Base-by-base conservation (phyloP, 2,113 vertebrate genomes). In the Pycnonotus jocosus region DNA sequence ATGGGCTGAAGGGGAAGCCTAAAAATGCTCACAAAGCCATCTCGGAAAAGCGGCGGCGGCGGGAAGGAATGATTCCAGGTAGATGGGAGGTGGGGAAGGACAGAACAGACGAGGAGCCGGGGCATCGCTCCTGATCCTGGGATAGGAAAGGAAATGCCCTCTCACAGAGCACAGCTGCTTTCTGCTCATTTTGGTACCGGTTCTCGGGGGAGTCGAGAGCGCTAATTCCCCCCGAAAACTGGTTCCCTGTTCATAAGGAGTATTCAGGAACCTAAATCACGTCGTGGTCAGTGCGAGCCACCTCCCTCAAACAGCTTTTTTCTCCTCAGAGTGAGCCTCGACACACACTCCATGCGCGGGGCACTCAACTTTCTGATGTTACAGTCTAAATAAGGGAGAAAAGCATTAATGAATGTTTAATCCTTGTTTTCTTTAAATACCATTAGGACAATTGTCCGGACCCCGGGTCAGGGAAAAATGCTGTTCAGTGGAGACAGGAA, bases 341-440 rank as follows among this genome's bases (percentile, higher is more conserved):
- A 78, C 73, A 85, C 88, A 35, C 16, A 28, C 38, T 56, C 30
- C 8, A 15, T 6, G 47, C 23, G 30, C 47, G 44, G 38, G 38
- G 44, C 94, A 56, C 76, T 53, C 73, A 56, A 11, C 45, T 74
- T 86, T 70, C 51, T 37, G 85, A 62, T 51, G 42, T 81, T 84
- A 74, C 80, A 44, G 76, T 40, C 65, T 71, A 86, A 90, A 86
- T 90, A 92, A 66, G n/a, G 61, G 79, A 54, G 69, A 60, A 83
- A 85, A 77, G 65, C 91, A 91, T 81, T 91, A 89, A 77, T 58
- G 79, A 90, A 94, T 44, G 68, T 94, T 92, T 93, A 93, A 96
- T 81, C 81, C 92, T 23, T 92, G 92, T 93, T 96, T 94, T 97
- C 93, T 96, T 96, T 94, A 90, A 83, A 92, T 78, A 93, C 92